Conservation (phyloP, 2,888 invertebrate genomes). For the Drosophila acutilabella region DNA sequence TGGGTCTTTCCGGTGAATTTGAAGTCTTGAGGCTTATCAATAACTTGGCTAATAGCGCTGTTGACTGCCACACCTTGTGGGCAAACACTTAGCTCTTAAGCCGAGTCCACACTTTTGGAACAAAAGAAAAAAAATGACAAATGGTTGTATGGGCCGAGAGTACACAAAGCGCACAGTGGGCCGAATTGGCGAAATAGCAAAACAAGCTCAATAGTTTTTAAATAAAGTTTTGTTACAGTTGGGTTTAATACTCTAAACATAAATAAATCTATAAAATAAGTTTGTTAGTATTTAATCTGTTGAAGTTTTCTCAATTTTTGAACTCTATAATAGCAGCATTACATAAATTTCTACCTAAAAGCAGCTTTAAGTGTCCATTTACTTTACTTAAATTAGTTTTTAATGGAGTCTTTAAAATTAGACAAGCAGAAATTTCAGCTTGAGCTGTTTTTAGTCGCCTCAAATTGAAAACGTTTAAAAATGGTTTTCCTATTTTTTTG, state of each 20-base stretch:
- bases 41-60: conserved; percentile 32
- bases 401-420: not conserved
- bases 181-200: not conserved
- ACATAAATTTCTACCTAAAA: not conserved
- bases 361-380: not conserved
- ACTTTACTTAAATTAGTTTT: not conserved
- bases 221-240: too few species aligned
- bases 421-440: not conserved
- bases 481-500: conserved; percentile 9
- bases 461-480: conserved; percentile 17
- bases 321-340: too few species aligned
- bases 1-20: conserved; percentile 49
- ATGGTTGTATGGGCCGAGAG: conserved; percentile 15
- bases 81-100: conserved; percentile 41
- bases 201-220: not conserved
- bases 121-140: conserved; percentile 19
- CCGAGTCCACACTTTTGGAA: conserved; percentile 19
- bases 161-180: conserved; percentile 32
- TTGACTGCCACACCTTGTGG: conserved; percentile 45
- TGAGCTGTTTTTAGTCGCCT: not conserved
- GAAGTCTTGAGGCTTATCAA: conserved; percentile 34
- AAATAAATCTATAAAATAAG: too few species aligned
- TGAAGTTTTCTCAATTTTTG: too few species aligned
- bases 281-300: too few species aligned
- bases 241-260: too few species aligned